phyloP scores from a whole-genome alignment of 2,888 invertebrate genomes.

The Trichopoda pennipes region DNA sequence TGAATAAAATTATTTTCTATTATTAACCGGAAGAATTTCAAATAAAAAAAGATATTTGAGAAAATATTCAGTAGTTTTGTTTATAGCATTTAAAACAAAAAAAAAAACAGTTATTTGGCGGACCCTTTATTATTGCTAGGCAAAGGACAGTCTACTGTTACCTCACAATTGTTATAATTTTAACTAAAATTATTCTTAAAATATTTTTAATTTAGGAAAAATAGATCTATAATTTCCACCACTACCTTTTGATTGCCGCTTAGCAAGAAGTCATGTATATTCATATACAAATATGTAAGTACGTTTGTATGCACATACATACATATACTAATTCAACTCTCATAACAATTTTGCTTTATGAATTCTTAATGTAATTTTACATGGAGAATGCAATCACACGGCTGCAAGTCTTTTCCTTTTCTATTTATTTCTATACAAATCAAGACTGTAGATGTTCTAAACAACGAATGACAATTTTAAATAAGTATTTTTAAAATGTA shows the following conservation, averaged over 20 bases:
- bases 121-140: no score
- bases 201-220: no score
- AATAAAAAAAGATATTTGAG: no score
- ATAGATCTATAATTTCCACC: neutral
- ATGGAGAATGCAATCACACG: constrained; percentile 6
- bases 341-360: constrained; percentile 51
- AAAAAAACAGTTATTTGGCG: no score
- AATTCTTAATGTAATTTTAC: constrained; percentile 50
- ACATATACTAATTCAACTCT: constrained; percentile 1
- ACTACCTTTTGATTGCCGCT: neutral
- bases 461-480: constrained; percentile 42
- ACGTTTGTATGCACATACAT: neutral
- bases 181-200: no score
- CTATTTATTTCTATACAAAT: constrained; percentile 29
- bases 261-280: neutral
- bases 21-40: no score
- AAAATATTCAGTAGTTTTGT: no score
- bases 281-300: no score
- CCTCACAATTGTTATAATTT: no score
- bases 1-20: no score
- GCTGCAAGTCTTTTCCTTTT: constrained; percentile 18
- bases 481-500: constrained; percentile 31
- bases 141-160: no score
- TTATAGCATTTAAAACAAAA: no score
- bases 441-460: constrained; percentile 22